Evolutionary conservation across 37 sponge, comb jelly and placozoan species (phyloP), one percentile per base, ranked within the genome.

Genomic region (Spongilla lacustris): DNA sequence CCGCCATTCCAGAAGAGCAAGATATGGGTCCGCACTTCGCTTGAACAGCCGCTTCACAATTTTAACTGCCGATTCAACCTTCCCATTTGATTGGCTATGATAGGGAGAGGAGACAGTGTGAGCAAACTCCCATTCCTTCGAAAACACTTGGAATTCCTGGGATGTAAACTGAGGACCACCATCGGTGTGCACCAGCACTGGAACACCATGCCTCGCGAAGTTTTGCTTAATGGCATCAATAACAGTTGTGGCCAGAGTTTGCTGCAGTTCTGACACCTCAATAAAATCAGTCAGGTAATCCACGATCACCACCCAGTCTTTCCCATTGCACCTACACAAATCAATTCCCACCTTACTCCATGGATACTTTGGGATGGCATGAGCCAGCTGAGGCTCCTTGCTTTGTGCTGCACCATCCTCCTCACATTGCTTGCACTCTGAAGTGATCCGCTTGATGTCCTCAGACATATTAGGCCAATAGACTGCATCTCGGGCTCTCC

Each of bases 151-250:
- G 69, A 81, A 77, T 11, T 75, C 77, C 10, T 26, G 24, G 36
- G 68, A 66, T 29, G 66, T 73, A 41, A 75, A 81, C 73, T 87
- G n/a, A n/a, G n/a, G n/a, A n/a, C n/a, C n/a, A n/a, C n/a, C n/a
- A n/a, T n/a, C n/a, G n/a, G n/a, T n/a, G 88, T 22, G 75, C n/a
- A n/a, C n/a, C n/a, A n/a, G n/a, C n/a, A n/a, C n/a, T n/a, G n/a
- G n/a, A n/a, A n/a, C n/a, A n/a, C 88, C 77, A 87, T 87, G 69
- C 68, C 77, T 10, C 3, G 82, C 68, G 68, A 87, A 87, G 76
- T 48, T 48, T 1, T 71, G 26, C 88, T 87, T 87, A 32, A 74
- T 31, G 68, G 82, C 35, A 22, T 22, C 68, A 27, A 81, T 67
- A 17, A 73, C 34, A 38, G 22, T 33, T 36, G 50, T 58, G 33